Base-by-base conservation (phyloP, 1,140 invertebrate genomes). In the Chelonus insularis region DNA sequence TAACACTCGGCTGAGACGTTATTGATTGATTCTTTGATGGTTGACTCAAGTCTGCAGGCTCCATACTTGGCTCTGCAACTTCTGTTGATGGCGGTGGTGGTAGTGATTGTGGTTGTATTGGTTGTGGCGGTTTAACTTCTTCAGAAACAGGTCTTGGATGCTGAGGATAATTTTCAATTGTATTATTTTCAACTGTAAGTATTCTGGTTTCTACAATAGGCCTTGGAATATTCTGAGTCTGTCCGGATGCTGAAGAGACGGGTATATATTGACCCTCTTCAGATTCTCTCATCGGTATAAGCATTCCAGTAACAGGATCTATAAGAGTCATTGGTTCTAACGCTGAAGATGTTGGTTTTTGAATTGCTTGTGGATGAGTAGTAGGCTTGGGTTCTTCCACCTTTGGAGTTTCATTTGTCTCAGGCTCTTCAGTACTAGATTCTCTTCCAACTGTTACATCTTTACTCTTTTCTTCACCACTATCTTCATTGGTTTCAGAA, bases 261-360 rank as follows among this genome's bases (percentile, higher is more conserved):
- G 88, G 87, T 52, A 89, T 84, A 69, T 89, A 89, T 51, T 86
- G 85, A 12, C 87, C 89, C 69, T 91, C 89, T 69, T 90, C 89
- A 25, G 86, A 88, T 67, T 89, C 87, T 65, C 86, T 79, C 84
- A 89, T 87, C 0, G 86, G 87, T 43, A 87, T 89, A 36, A 92
- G 77, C 65, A 89, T 81, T 7, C 90, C 91, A 1, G 89, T 92
- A 0, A 90, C 88, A 0, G 90, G 90, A 80, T 92, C 90, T 20
- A 91, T 89, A 7, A 91, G 71, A 9, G 82, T 84, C 68, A 84
- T 87, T 1, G 86, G 85, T 66, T 88, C 87, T 0, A 68, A 73
- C 1, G 67, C 68, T 0, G 63, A 18, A 1, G 74, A 25, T 8
- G 20, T 41, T 5, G 11, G 11, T n/a, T 34, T 11, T 4, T 59